Conservation (phyloP, 2,888 invertebrate genomes). For the Boloria euphrosyne region DNA sequence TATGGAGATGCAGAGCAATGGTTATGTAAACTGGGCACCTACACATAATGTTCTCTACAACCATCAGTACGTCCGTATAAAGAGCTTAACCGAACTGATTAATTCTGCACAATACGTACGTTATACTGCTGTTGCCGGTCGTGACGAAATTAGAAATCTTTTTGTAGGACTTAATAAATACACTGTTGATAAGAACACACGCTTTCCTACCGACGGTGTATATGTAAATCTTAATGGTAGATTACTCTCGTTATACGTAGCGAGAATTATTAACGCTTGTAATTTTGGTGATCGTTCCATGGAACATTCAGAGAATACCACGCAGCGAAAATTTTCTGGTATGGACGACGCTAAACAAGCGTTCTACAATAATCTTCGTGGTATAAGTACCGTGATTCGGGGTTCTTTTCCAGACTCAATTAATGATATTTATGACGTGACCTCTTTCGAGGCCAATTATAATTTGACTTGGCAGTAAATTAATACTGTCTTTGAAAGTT, state of each 20-base stretch:
- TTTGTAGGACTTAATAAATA: background rate
- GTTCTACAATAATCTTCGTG: background rate
- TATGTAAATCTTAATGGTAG: background rate
- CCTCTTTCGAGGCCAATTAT: too few species aligned
- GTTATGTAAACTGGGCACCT: background rate
- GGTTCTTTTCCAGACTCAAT: too few species aligned
- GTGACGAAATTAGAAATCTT: background rate
- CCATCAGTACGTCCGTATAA: background rate
- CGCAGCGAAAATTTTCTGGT: background rate
- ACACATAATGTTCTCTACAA: background rate
- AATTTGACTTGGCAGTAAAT: too few species aligned
- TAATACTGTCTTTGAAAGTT: too few species aligned
- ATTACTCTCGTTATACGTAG: background rate
- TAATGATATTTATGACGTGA: too few species aligned
- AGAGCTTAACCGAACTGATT: background rate
- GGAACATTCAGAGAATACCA: background rate
- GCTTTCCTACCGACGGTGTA: background rate
- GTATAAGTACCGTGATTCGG: too few species aligned
- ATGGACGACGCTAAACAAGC: background rate
- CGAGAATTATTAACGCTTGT: background rate
- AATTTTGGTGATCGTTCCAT: background rate
- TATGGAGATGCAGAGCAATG: too few species aligned
- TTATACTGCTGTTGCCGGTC: background rate
- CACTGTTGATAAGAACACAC: background rate
- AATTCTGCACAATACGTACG: too few species aligned